A percentile compares a stretch with the other conserved stretches of the same genome.
Evolutionary conservation across 1,140 invertebrate genomes (phyloP).

Genomic region (Pogonognathellus flavescens): DNA sequence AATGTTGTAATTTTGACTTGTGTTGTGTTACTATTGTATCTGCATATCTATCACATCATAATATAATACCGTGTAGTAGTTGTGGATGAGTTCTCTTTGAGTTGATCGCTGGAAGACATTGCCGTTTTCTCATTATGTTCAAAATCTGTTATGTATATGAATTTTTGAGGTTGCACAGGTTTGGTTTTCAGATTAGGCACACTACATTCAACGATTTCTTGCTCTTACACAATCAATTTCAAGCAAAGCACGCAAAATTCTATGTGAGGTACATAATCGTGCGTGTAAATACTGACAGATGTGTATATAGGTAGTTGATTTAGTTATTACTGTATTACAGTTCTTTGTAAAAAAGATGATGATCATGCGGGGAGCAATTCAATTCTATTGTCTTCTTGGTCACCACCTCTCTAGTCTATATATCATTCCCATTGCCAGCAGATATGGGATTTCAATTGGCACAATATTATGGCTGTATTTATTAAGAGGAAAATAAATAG

Average conservation of each 20-base stretch:
- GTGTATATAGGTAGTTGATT: not conserved
- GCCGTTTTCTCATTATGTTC: constrained; percentile 38
- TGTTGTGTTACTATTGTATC: not conserved
- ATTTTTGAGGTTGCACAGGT: constrained; percentile 33
- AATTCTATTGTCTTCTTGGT: not conserved
- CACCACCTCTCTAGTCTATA: not conserved
- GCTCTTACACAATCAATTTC: not conserved
- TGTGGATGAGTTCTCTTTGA: not conserved
- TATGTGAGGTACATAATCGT: no score
- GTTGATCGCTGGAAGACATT: constrained; percentile 23
- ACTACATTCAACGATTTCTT: no score
- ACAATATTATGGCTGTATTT: no score
- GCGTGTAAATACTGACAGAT: not conserved
- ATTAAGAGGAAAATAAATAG: no score
- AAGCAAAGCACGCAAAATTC: not conserved
- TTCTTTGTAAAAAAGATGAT: not conserved
- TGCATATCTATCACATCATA: not conserved
- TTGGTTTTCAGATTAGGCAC: not conserved
- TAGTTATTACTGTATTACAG: not conserved
- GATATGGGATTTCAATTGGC: not conserved
- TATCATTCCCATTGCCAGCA: not conserved
- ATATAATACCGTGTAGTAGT: not conserved
- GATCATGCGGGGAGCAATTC: no score
- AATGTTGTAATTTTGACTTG: no score
- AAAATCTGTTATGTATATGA: not conserved